phyloP scores from a whole-genome alignment of 2,797 vertebrate species.

The Spondyliosoma cantharus region DNA sequence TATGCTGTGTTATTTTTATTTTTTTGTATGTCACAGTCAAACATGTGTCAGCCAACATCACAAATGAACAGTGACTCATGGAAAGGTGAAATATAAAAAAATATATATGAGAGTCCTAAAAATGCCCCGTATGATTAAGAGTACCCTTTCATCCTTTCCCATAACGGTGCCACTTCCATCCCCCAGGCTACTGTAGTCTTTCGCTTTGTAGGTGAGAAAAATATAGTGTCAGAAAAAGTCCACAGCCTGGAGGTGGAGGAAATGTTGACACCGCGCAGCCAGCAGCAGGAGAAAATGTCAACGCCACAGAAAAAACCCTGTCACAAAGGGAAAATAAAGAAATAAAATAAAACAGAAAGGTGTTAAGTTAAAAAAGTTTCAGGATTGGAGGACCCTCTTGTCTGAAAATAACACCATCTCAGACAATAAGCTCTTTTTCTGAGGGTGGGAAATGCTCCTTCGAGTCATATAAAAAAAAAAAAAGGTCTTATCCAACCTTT shows the following conservation, averaged over 20 bases:
- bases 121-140: not conserved
- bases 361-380: constrained; percentile 25
- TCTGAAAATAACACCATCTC: constrained; percentile 26
- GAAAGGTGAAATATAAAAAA: not conserved
- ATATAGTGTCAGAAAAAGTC: constrained; percentile 26
- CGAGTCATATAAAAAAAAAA: constrained; percentile 17
- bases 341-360: no score
- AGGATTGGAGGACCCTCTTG: constrained; percentile 1
- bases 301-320: constrained; percentile 18
- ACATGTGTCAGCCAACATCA: not conserved
- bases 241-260: constrained; percentile 30
- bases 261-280: constrained; percentile 37
- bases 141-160: constrained; percentile 17
- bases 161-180: not conserved
- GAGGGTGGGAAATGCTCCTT: not conserved
- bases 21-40: not conserved
- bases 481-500: constrained; percentile 10
- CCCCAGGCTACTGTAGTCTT: not conserved
- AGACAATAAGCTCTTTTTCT: not conserved
- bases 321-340: constrained; percentile 36
- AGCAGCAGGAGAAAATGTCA: constrained; percentile 12
- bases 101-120: not conserved
- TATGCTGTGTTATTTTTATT: not conserved
- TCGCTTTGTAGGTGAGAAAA: constrained; percentile 21
- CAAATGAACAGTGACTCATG: not conserved